Evolutionary conservation across 2,113 vertebrate species (phyloP), one percentile per base, ranked within the genome.

Genomic region (Rhynchopsitta pachyrhyncha): DNA sequence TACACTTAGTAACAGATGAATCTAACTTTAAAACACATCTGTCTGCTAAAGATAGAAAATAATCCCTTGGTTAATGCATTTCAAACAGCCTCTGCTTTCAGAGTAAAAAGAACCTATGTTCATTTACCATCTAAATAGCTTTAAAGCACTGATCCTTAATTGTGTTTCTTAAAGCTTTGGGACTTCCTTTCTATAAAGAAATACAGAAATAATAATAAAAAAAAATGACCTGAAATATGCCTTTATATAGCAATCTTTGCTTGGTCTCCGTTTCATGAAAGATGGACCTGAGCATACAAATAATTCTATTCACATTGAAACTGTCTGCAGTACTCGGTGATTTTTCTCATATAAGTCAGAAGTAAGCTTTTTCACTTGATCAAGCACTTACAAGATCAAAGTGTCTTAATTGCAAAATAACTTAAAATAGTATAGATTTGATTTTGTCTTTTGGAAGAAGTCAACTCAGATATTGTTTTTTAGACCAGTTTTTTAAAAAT

Each of bases 1-100:
- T 94, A 93, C 88, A 92, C 94, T 96, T 93, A 73, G 80, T 92
- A 97, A 96, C 89, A 79, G 19, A 69, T 80, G 55, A 93, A 69
- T 93, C 60, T 97, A 97, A 86, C 79, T 95, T 97, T 97, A 97
- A 97, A 98, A 97, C 97, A 94, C 81, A 97, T 96, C 94, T 96
- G 95, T 55, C 66, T 95, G 88, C 82, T 97, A 96, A 97, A 97
- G 93, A 97, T 50, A 95, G 93, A 86, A 97, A 96, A 94, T 96
- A 97, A 97, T 68, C 82, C 94, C 93, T 93, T 14, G 33, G 81
- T 85, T 96, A 97, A 97, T 92, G 62, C 85, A 91, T 96, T 94
- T 97, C 93, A 97, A 97, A 94, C 96, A 97, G 92, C 90, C 80
- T 92, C 35, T 67, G 67, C 88, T 88, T 97, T 95, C 81, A 87